phyloP scores from a whole-genome alignment of 1,140 invertebrate species.

The Drepana arcuata region DNA sequence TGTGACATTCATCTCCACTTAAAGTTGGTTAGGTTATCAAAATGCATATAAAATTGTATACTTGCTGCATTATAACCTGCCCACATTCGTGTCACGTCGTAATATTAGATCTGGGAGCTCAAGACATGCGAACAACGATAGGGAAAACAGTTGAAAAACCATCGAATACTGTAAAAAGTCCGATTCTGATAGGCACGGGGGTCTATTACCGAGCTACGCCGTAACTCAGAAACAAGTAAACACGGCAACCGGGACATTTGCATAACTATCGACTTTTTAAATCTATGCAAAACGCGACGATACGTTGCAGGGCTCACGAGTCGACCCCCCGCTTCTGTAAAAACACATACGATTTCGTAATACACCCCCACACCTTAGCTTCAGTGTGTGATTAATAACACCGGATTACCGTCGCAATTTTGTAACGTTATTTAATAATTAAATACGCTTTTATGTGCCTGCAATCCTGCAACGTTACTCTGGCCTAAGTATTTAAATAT shows the following conservation, averaged over 20 bases:
- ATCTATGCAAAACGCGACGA: slow-evolving; percentile 68
- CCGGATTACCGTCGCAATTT: too few species aligned
- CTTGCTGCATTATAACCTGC: too few species aligned
- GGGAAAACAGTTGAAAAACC: slow-evolving; percentile 14
- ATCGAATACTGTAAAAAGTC: slow-evolving; percentile 22
- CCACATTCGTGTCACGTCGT: too few species aligned
- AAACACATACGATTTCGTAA: slow-evolving; percentile 51
- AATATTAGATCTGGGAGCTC: too few species aligned
- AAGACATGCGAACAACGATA: slow-evolving; percentile 19
- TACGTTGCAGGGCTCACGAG: slow-evolving; percentile 46
- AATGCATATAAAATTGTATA: too few species aligned
- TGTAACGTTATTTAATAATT: too few species aligned
- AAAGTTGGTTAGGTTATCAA: too few species aligned
- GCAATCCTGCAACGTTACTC: too few species aligned
- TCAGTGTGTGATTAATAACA: slow-evolving; percentile 37
- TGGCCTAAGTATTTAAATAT: too few species aligned
- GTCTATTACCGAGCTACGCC: slow-evolving; percentile 41
- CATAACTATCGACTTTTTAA: slow-evolving; percentile 68
- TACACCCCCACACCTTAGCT: slow-evolving; percentile 19
- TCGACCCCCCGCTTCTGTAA: slow-evolving; percentile 23
- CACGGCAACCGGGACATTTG: slow-evolving; percentile 53
- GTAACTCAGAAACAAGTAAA: slow-evolving; percentile 63
- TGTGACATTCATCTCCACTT: too few species aligned
- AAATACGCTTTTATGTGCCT: too few species aligned
- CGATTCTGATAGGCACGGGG: slow-evolving; percentile 40